A percentile compares a stretch with the other conserved stretches of the same genome.
Conservation (phyloP, 2,797 vertebrate species). For the Fistularia tabacaria region DNA sequence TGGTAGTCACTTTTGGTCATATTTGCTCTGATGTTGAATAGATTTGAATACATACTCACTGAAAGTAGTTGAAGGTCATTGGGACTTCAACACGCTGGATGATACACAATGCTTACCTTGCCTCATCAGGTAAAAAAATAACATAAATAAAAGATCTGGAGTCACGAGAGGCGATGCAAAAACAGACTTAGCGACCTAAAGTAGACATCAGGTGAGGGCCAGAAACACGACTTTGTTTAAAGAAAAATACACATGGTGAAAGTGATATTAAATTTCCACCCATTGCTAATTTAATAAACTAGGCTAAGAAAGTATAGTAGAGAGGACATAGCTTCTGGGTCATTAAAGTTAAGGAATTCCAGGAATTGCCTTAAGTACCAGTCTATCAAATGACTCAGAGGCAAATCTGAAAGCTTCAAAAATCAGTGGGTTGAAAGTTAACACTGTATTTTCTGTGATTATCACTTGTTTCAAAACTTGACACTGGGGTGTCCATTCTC, state of each 20-base stretch:
- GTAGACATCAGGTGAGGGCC: slow-evolving; percentile 6
- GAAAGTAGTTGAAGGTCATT: slow-evolving; percentile 54
- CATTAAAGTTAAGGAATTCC: no score
- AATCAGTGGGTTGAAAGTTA: no score
- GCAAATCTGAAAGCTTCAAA: no score
- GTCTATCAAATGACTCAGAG: no score
- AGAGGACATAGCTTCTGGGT: no score
- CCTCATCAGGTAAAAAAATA: not conserved
- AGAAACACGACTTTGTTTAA: slow-evolving; percentile 18
- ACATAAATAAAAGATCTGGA: slow-evolving; percentile 13
- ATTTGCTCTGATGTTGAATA: slow-evolving; percentile 28
- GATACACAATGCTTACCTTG: slow-evolving; percentile 7
- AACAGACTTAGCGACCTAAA: slow-evolving; percentile 8
- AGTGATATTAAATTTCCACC: no score
- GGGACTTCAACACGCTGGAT: slow-evolving; percentile 33
- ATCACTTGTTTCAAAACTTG: no score
- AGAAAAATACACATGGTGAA: not conserved
- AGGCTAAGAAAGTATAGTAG: no score
- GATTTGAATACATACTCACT: slow-evolving; percentile 41
- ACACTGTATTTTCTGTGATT: no score
- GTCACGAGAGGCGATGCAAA: slow-evolving; percentile 6
- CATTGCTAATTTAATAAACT: no score
- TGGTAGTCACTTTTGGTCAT: slow-evolving; percentile 21
- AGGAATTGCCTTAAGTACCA: no score
- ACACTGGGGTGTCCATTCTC: no score